Conservation (phyloP, 2,113 vertebrate species). For the Lates calcarifer region DNA sequence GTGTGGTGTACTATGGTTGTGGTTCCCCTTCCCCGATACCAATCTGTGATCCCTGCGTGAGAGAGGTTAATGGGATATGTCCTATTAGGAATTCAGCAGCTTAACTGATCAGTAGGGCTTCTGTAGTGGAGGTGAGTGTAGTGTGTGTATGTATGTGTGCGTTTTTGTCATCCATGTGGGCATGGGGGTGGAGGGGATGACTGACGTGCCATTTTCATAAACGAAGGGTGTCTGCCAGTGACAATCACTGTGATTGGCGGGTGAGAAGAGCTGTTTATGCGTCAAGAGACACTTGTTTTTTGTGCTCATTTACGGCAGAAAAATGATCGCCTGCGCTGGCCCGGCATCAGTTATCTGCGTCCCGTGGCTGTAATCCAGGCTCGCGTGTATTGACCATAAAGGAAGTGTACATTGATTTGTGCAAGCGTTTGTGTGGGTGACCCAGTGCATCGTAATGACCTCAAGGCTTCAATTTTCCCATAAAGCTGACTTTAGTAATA, state of each 20-base stretch:
- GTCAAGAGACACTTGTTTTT: conserved; percentile 44
- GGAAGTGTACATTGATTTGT: conserved; percentile 76
- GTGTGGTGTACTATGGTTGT: not conserved
- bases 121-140: conserved; percentile 23
- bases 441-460: conserved; percentile 53
- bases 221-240: conserved; percentile 59
- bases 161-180: conserved; percentile 50
- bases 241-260: conserved; percentile 73
- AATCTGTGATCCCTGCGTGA: conserved; percentile 49
- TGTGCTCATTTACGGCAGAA: conserved; percentile 39
- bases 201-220: conserved; percentile 71
- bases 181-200: conserved; percentile 39
- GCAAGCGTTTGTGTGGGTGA: conserved; percentile 42
- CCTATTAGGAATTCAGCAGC: conserved; percentile 71
- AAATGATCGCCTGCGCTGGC: conserved; percentile 12
- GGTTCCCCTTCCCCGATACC: conserved; percentile 44
- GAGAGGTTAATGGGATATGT: conserved; percentile 76
- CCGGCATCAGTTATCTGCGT: conserved; percentile 44
- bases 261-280: conserved; percentile 64
- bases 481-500: conserved; percentile 24
- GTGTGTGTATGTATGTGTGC: conserved; percentile 28
- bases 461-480: conserved; percentile 48
- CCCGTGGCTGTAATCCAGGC: conserved; percentile 47
- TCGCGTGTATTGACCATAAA: conserved; percentile 67
- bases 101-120: conserved; percentile 59